These are phyloP conservation scores for Drosophila koepferae DNA, from an alignment of 2,888 invertebrate genomes.

Conservation along the genomic window DNA sequence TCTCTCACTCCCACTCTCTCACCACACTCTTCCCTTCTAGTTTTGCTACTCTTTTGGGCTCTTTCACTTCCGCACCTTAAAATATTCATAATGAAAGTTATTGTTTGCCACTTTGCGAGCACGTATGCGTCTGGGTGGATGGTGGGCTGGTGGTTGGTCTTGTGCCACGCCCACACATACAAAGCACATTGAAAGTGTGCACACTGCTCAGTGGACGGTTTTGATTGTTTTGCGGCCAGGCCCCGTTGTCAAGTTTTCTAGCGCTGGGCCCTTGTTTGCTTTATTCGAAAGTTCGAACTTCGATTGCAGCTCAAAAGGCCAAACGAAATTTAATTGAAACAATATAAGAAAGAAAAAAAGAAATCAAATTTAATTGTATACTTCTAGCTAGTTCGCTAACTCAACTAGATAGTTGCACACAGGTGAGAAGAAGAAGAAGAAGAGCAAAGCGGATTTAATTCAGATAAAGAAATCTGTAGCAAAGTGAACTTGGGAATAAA, in stretches of 20 bases:
- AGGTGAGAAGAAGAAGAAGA: background rate
- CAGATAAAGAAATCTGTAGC: background rate
- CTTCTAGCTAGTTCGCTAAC: slow-evolving; percentile 6
- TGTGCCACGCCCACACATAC: slow-evolving; percentile 34
- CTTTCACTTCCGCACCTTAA: slow-evolving; percentile 53
- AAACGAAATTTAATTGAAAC: slow-evolving; percentile 31
- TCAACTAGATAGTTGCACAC: background rate
- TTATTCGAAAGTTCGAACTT: slow-evolving; percentile 43
- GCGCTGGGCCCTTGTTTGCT: slow-evolving; percentile 38
- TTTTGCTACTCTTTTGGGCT: slow-evolving; percentile 11
- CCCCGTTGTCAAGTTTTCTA: slow-evolving; percentile 51
- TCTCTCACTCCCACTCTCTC: background rate
- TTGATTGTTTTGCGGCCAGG: slow-evolving; percentile 74
- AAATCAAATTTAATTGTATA: slow-evolving; percentile 26
- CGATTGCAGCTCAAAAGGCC: slow-evolving; percentile 34
- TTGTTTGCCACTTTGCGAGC: slow-evolving; percentile 62
- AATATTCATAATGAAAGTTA: slow-evolving; percentile 79
- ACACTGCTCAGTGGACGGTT: slow-evolving; percentile 43
- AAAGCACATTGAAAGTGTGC: slow-evolving; percentile 30
- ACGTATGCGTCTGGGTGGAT: slow-evolving; percentile 4
- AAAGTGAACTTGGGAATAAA: background rate
- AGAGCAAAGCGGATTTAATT: background rate
- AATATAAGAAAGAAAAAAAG: background rate
- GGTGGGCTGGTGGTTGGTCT: slow-evolving; percentile 12
- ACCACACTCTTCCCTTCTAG: background rate